Evolutionary conservation across 2,113 vertebrate species (phyloP).

Genomic region (Elachura formosa): DNA sequence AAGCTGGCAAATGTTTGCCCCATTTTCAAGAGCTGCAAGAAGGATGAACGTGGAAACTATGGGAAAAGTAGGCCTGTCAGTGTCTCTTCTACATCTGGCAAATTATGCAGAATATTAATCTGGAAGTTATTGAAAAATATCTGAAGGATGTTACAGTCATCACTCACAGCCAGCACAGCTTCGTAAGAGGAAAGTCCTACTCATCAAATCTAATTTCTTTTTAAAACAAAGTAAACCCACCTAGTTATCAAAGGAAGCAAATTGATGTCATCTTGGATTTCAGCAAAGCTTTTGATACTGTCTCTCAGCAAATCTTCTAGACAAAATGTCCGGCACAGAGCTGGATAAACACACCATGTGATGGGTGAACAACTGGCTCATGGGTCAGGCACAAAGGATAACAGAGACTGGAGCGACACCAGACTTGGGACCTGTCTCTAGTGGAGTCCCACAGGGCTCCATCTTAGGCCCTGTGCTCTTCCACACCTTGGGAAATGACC

Average conservation of each 20-base stretch:
- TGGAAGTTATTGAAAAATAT: background rate
- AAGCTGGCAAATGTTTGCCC: background rate
- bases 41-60: background rate
- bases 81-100: background rate
- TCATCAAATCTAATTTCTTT: background rate
- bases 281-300: background rate
- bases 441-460: background rate
- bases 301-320: background rate
- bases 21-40: background rate
- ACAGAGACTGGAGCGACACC: background rate
- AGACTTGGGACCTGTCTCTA: background rate
- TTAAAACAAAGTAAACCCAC: background rate
- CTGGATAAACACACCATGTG: background rate
- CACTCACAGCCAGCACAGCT: background rate
- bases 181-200: background rate
- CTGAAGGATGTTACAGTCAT: background rate
- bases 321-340: background rate
- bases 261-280: background rate
- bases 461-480: background rate
- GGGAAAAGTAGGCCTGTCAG: background rate
- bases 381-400: background rate
- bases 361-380: background rate
- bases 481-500: background rate
- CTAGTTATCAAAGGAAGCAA: background rate
- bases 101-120: background rate